Conservation (phyloP, 2,797 vertebrate species). For the Rhabdomys pumilio region DNA sequence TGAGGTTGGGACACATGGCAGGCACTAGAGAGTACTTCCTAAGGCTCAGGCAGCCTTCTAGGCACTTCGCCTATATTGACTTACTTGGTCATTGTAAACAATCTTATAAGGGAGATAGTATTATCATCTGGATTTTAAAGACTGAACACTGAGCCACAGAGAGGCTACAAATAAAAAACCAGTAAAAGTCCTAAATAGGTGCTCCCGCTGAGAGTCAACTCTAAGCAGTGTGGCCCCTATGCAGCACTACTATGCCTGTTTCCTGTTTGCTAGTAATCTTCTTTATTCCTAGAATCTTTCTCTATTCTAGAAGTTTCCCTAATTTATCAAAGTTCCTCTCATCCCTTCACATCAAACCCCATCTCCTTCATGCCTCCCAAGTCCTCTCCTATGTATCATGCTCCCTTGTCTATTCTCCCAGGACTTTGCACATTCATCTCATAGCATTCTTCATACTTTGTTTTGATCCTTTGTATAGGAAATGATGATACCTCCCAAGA, state of each 20-base stretch:
- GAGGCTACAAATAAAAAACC: conserved; percentile 3
- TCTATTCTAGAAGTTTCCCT: background rate
- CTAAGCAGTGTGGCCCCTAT: background rate
- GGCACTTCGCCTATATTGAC: background rate
- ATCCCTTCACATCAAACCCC: background rate
- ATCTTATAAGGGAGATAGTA: background rate
- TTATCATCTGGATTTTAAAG: background rate
- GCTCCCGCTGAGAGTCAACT: background rate
- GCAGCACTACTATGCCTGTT: background rate
- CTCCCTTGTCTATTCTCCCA: background rate
- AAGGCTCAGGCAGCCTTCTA: background rate
- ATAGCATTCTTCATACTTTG: background rate
- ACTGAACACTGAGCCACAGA: background rate
- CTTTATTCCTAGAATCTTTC: background rate
- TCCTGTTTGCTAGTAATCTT: background rate
- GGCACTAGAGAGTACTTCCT: background rate
- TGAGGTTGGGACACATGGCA: background rate
- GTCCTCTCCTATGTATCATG: background rate
- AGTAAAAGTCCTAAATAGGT: background rate
- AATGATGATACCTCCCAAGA: background rate
- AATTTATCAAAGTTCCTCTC: background rate
- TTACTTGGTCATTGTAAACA: conserved; percentile 13
- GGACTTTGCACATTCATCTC: background rate
- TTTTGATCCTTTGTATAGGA: conserved; percentile 13
- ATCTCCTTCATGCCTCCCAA: conserved; percentile 20